Conservation (phyloP, 2,797 vertebrate genomes). For the Perodicticus potto region DNA sequence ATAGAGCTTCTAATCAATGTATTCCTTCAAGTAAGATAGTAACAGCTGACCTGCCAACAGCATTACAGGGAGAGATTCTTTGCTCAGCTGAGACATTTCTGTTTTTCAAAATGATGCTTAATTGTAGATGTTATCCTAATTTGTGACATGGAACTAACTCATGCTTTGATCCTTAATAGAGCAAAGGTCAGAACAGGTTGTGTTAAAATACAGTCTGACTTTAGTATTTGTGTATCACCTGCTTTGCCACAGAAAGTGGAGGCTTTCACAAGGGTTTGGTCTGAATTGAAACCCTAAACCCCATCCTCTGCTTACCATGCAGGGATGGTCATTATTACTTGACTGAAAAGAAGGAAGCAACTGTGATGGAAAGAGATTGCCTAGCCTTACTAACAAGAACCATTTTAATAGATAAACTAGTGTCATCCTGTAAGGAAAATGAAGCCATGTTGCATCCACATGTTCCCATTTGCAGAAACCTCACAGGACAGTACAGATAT, state of each 20-base stretch:
- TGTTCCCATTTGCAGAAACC: conserved; percentile 87
- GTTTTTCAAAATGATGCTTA: conserved; percentile 79
- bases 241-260: conserved; percentile 86
- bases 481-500: conserved; percentile 85
- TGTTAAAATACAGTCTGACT: conserved; percentile 78
- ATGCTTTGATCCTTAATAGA: conserved; percentile 78
- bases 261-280: conserved; percentile 84
- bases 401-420: conserved; percentile 85
- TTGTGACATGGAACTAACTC: conserved; percentile 83
- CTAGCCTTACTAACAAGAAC: conserved; percentile 88
- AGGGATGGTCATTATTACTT: conserved; percentile 85
- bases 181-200: conserved; percentile 79
- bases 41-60: conserved; percentile 83
- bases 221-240: conserved; percentile 85
- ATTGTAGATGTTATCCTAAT: conserved; percentile 83
- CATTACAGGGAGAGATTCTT: conserved; percentile 83
- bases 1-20: conserved; percentile 84
- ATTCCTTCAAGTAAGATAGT: conserved; percentile 77
- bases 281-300: conserved; percentile 80
- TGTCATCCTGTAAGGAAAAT: conserved; percentile 89
- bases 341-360: conserved; percentile 88
- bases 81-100: conserved; percentile 79
- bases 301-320: conserved; percentile 86
- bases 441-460: conserved; percentile 91
- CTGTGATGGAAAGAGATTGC: conserved; percentile 85